phyloP scores from a whole-genome alignment of 2,113 vertebrate genomes.

The Ptilorrhoa leucosticta region DNA sequence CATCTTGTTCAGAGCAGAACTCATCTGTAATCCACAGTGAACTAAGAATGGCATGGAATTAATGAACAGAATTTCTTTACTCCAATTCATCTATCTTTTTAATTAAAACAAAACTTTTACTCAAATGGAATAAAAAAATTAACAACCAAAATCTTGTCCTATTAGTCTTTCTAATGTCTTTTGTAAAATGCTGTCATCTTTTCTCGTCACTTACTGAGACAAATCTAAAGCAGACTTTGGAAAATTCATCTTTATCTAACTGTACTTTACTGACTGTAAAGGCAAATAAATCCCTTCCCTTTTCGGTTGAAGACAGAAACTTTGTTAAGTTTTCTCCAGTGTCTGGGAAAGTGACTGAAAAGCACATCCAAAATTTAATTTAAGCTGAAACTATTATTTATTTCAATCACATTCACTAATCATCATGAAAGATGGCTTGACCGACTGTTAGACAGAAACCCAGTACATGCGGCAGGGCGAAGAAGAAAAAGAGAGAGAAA shows the following conservation, averaged over 20 bases:
- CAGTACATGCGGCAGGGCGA: accelerated
- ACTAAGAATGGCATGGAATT: not conserved
- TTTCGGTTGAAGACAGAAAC: not conserved
- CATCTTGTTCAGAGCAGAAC: not conserved
- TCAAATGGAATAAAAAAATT: not conserved
- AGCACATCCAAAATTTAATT: not conserved
- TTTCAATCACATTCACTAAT: not conserved
- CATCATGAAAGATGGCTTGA: not conserved
- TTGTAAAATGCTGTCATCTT: not conserved
- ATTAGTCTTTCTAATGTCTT: not conserved
- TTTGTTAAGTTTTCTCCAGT: not conserved
- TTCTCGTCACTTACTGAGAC: not conserved
- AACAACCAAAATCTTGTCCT: not conserved
- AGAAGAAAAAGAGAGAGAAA: not conserved
- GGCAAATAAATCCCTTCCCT: not conserved
- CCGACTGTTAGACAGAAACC: not conserved
- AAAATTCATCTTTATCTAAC: not conserved
- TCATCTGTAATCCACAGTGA: not conserved
- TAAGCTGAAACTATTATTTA: not conserved
- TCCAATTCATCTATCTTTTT: not conserved
- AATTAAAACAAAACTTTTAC: not conserved
- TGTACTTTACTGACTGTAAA: not conserved
- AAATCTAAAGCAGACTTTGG: not conserved
- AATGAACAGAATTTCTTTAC: not conserved
- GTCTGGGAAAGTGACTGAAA: not conserved